Evolutionary conservation across 2,113 vertebrate species (phyloP).

Genomic region (Montifringilla adamsi): DNA sequence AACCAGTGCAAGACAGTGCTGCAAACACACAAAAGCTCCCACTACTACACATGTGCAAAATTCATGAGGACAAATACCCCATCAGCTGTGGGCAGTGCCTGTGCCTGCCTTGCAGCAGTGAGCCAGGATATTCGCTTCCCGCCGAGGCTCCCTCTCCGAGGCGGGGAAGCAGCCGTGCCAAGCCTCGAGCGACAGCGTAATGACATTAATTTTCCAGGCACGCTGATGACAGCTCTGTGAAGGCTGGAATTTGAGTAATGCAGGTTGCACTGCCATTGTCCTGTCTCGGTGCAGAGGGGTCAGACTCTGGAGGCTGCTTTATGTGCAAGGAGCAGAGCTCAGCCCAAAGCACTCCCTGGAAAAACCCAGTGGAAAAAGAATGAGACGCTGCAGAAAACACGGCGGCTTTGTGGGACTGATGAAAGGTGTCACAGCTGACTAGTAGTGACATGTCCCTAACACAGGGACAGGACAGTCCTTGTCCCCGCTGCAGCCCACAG

Average conservation of each 20-base stretch:
- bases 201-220: slow-evolving; percentile 41
- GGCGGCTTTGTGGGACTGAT: slow-evolving; percentile 42
- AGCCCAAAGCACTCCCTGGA: background rate
- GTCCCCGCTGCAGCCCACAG: slow-evolving; percentile 16
- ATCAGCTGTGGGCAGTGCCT: background rate
- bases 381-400: slow-evolving; percentile 41
- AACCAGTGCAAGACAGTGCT: background rate
- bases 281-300: slow-evolving; percentile 62
- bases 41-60: background rate
- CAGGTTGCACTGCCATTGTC: slow-evolving; percentile 54
- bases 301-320: slow-evolving; percentile 33
- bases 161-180: slow-evolving; percentile 19
- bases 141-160: background rate
- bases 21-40: background rate
- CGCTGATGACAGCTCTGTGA: slow-evolving; percentile 52
- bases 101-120: background rate
- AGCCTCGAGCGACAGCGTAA: background rate
- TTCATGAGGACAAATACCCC: background rate
- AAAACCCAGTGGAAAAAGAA: slow-evolving; percentile 11
- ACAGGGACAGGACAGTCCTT: slow-evolving; percentile 12
- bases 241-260: slow-evolving; percentile 62
- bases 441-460: slow-evolving; percentile 47
- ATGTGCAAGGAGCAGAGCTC: slow-evolving; percentile 37
- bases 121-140: background rate
- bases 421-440: slow-evolving; percentile 67